These are phyloP conservation scores for Platygyra sinensis DNA, from an alignment of 64 coral and sea anemone species.

Conservation along the genomic window DNA sequence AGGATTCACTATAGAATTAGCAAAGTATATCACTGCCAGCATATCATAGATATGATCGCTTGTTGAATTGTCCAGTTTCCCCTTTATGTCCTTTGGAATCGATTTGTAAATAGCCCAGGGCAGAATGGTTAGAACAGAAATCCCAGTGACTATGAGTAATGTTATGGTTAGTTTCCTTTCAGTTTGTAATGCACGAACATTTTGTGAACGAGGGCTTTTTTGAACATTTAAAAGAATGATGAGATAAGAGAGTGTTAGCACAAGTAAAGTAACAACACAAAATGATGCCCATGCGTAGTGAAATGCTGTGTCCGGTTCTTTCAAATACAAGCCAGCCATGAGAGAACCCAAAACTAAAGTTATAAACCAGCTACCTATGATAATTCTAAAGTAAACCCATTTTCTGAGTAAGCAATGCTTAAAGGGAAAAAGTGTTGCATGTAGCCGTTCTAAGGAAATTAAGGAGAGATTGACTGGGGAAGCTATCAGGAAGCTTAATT, in stretches of 20 bases:
- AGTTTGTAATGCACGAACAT: no score
- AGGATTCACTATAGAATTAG: background rate
- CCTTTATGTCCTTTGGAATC: background rate
- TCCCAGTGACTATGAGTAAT: background rate
- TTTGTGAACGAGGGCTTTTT: background rate
- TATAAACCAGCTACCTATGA: background rate
- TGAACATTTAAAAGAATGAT: background rate
- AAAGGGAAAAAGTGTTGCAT: slow-evolving; percentile 10
- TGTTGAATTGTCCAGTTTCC: background rate
- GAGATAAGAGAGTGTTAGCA: background rate
- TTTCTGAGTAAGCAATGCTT: background rate
- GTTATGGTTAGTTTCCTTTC: background rate
- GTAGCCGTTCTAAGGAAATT: slow-evolving; percentile 16
- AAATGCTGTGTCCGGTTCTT: background rate
- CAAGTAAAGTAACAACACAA: background rate
- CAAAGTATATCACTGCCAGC: background rate
- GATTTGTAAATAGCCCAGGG: background rate
- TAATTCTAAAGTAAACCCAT: background rate
- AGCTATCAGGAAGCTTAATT: background rate
- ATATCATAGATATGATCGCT: background rate
- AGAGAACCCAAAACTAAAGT: background rate
- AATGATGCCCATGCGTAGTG: background rate
- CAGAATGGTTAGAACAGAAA: background rate
- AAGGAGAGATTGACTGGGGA: background rate
- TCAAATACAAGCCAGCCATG: background rate